A percentile compares a stretch with the other conserved stretches of the same genome.
phyloP scores from a whole-genome alignment of 2,888 invertebrate genomes.

The Caenorhabditis angaria region DNA sequence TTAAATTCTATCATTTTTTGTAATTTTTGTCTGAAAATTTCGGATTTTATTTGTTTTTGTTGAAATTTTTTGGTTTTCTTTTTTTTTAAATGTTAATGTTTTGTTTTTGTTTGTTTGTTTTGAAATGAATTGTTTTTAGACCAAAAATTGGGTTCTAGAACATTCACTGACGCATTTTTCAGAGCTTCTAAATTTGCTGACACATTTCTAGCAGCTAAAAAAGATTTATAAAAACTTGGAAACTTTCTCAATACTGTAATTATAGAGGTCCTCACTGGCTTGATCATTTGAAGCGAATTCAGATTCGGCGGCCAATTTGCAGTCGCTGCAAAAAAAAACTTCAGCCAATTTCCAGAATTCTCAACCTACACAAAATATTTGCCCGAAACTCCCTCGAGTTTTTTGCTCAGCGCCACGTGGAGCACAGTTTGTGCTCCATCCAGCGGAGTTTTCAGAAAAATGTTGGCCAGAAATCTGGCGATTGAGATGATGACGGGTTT shows the following conservation, averaged over 20 bases:
- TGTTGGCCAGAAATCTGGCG: constrained; percentile 63
- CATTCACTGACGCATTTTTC: no score
- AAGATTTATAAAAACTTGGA: neutral
- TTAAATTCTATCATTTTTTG: no score
- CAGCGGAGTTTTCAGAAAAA: constrained; percentile 78
- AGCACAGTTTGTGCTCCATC: constrained; percentile 84
- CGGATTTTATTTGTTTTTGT: no score
- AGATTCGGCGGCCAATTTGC: constrained; percentile 51
- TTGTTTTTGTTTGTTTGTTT: no score
- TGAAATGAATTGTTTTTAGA: no score
- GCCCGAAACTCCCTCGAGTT: constrained; percentile 82
- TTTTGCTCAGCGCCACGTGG: constrained; percentile 81
- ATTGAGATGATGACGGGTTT: constrained; percentile 47
- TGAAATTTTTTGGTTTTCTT: no score
- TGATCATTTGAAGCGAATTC: constrained; percentile 56
- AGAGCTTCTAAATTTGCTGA: no score
- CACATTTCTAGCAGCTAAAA: no score
- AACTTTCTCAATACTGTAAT: constrained; percentile 59
- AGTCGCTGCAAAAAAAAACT: constrained; percentile 51
- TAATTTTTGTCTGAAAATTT: no score
- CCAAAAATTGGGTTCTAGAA: no score
- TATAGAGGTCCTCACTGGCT: constrained; percentile 66
- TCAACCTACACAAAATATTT: constrained; percentile 77
- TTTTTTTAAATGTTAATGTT: no score
- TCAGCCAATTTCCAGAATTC: neutral